A percentile compares a stretch with the other conserved stretches of the same genome.
phyloP scores from a whole-genome alignment of 1,140 invertebrate genomes.

The Lethocerus indicus region DNA sequence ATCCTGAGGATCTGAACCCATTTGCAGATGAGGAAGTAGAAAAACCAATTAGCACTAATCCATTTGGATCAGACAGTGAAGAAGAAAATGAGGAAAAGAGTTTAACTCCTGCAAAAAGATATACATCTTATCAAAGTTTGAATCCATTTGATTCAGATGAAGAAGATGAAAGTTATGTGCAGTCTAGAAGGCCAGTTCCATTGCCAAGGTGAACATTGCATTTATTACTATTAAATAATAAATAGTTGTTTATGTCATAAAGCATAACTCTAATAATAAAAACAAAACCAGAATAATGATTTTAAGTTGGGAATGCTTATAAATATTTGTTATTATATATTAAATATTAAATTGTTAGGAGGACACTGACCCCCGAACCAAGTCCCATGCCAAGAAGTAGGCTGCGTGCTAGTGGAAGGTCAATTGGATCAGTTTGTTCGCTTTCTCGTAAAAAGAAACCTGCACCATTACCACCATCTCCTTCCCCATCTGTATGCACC shows the following conservation, averaged over 20 bases:
- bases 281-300: too few species aligned
- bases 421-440: conserved; percentile 25
- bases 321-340: conserved; percentile 2
- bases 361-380: conserved; percentile 14
- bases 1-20: conserved; percentile 65
- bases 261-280: neutral
- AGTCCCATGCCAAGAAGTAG: conserved; percentile 12
- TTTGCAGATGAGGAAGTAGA: conserved; percentile 48
- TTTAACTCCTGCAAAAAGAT: too few species aligned
- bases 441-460: conserved; percentile 40
- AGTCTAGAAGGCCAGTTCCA: conserved; percentile 14
- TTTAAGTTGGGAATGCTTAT: neutral
- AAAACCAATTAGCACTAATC: conserved; percentile 35
- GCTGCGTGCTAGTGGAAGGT: conserved; percentile 22
- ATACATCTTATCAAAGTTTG: too few species aligned
- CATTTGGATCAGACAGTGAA: conserved; percentile 50
- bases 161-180: conserved; percentile 33
- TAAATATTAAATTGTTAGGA: too few species aligned
- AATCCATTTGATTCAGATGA: conserved; percentile 58
- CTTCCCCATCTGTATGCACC: conserved; percentile 3
- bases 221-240: neutral
- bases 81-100: conserved; percentile 29
- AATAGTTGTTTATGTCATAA: neutral
- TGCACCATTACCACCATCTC: conserved; percentile 44
- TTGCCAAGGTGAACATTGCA: conserved; percentile 16